phyloP scores from a whole-genome alignment of 2,888 invertebrate genomes.

The Polylopha cassiicola region DNA sequence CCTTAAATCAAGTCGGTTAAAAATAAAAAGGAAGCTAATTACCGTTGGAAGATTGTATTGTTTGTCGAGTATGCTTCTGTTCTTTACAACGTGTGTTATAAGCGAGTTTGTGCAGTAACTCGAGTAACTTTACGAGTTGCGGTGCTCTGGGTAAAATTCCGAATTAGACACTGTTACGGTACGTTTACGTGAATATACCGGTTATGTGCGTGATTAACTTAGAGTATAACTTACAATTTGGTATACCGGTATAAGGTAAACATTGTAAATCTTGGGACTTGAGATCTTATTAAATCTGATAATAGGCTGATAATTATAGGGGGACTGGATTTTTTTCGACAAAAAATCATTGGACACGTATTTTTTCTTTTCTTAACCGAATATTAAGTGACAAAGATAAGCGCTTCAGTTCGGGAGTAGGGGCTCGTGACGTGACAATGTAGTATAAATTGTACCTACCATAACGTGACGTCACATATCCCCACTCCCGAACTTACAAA shows the following conservation, averaged over 20 bases:
- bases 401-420: too few species aligned
- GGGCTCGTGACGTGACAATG: too few species aligned
- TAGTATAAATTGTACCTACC: too few species aligned
- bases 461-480: too few species aligned
- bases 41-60: conserved; percentile 2
- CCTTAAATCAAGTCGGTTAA: not conserved
- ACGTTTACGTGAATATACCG: conserved; percentile 7
- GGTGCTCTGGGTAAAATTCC: conserved; percentile 20
- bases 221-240: not conserved
- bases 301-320: too few species aligned
- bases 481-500: too few species aligned
- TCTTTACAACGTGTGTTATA: conserved; percentile 21
- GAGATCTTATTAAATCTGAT: too few species aligned
- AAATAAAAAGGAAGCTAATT: not conserved
- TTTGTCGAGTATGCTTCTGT: conserved; percentile 6
- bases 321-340: too few species aligned
- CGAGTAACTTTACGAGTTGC: conserved; percentile 29
- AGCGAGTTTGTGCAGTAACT: conserved; percentile 28
- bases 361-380: too few species aligned
- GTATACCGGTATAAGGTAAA: not conserved
- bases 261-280: too few species aligned
- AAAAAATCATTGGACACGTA: too few species aligned
- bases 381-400: too few species aligned
- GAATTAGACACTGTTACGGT: conserved; percentile 20
- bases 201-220: conserved; percentile 3